Percentiles rank a stretch among this genome's conserved stretches.
Conservation (phyloP, 2,113 vertebrate genomes). For the Phalacrocorax pelagicus region DNA sequence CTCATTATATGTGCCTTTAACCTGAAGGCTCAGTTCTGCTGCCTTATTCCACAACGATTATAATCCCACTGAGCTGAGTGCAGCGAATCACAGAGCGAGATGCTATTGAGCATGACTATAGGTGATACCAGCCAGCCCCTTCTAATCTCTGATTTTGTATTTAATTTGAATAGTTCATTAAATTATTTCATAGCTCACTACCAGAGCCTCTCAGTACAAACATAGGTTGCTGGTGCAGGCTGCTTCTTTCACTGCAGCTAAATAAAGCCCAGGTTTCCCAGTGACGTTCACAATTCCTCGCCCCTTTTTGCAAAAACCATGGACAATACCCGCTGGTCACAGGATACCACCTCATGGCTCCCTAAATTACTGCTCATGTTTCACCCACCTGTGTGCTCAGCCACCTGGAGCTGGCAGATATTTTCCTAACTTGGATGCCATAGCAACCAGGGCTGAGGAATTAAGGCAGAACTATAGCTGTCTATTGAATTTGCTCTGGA, state of each 20-base stretch:
- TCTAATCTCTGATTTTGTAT: not conserved
- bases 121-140: not conserved
- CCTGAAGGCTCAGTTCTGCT: not conserved
- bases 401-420: slow-evolving; percentile 63
- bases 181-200: not conserved
- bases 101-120: not conserved
- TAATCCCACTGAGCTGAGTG: not conserved
- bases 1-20: not conserved
- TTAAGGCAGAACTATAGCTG: slow-evolving; percentile 11
- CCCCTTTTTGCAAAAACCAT: not conserved
- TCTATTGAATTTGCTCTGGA: not conserved
- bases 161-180: not conserved
- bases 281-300: not conserved
- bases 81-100: fast-evolving
- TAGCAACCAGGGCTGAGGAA: slow-evolving; percentile 54
- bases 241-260: not conserved
- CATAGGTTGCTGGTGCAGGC: not conserved
- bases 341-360: not conserved
- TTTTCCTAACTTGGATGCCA: slow-evolving; percentile 52
- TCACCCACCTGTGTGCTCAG: slow-evolving; percentile 13
- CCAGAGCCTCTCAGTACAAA: not conserved
- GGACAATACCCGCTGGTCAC: not conserved
- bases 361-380: not conserved
- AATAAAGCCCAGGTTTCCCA: not conserved
- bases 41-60: not conserved